Evolutionary conservation across 2,113 vertebrate species (phyloP).

Genomic region (Cyanoliseus patagonus): DNA sequence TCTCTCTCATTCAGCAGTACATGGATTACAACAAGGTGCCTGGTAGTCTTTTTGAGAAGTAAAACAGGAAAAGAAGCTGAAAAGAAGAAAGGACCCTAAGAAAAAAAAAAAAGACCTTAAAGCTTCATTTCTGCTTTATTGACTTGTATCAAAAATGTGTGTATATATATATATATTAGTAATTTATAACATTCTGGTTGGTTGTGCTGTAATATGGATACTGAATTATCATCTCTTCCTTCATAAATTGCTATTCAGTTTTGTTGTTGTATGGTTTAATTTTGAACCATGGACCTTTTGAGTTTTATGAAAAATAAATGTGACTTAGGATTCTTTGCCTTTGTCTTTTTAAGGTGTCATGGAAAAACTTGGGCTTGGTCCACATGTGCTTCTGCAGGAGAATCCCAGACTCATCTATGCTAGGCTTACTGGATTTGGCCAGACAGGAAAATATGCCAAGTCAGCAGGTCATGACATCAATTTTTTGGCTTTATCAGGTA

Average conservation of each 20-base stretch:
- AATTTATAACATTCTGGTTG: neutral
- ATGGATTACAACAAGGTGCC: neutral
- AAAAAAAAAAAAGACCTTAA: neutral
- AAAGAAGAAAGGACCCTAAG: neutral
- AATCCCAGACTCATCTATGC: constrained; percentile 93
- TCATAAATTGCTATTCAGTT: neutral
- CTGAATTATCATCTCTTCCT: neutral
- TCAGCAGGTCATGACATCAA: constrained; percentile 95
- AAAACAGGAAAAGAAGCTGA: neutral
- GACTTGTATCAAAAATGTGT: neutral
- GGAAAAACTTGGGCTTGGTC: constrained; percentile 92
- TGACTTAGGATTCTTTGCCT: neutral
- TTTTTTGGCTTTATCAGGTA: constrained; percentile 92
- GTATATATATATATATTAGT: neutral
- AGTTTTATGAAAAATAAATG: neutral
- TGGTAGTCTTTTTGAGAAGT: neutral
- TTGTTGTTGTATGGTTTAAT: neutral
- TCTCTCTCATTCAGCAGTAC: neutral
- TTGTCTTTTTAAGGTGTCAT: constrained; percentile 84
- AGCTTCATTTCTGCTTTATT: neutral
- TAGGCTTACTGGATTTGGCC: constrained; percentile 92
- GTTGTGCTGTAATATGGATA: neutral
- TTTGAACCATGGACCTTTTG: neutral
- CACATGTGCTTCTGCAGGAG: constrained; percentile 78
- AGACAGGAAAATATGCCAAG: constrained; percentile 79